Percentiles rank a stretch among this genome's conserved stretches.
Evolutionary conservation across 2,797 vertebrate species (phyloP).

Genomic region (Picus viridis): DNA sequence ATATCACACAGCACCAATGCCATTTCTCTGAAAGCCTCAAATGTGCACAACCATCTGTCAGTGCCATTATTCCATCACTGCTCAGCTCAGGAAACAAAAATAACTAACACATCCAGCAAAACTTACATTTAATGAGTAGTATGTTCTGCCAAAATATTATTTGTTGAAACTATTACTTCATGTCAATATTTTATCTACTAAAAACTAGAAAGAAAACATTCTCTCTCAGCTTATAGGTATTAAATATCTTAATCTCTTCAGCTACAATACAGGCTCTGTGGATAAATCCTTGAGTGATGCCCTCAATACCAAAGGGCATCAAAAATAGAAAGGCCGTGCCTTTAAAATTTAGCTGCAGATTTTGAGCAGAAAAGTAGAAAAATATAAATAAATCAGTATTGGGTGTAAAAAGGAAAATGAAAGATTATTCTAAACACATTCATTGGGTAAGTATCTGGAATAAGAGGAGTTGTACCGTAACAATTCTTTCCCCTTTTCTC

Average conservation of each 20-base stretch:
- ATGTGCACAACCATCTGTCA: neutral
- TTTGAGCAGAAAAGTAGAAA: no score
- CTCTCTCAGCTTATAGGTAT: neutral
- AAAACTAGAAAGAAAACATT: neutral
- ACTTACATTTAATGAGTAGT: neutral
- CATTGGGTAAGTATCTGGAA: no score
- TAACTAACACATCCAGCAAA: neutral
- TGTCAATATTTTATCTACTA: neutral
- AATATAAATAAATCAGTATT: no score
- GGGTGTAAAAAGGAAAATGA: no score
- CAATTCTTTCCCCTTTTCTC: no score
- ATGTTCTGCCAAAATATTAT: neutral
- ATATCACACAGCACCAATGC: neutral
- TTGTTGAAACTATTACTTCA: neutral
- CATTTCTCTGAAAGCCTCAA: neutral
- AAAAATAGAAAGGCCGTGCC: neutral
- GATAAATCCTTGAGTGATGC: constrained; percentile 7
- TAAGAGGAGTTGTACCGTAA: no score
- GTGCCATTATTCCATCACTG: neutral
- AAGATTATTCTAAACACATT: no score
- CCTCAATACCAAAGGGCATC: neutral
- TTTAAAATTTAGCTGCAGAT: no score
- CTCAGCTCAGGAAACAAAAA: neutral
- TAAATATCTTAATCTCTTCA: constrained; percentile 28
- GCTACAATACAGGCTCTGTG: neutral